phyloP scores from a whole-genome alignment of 2,888 invertebrate genomes.

The Tuberolachnus salignus region DNA sequence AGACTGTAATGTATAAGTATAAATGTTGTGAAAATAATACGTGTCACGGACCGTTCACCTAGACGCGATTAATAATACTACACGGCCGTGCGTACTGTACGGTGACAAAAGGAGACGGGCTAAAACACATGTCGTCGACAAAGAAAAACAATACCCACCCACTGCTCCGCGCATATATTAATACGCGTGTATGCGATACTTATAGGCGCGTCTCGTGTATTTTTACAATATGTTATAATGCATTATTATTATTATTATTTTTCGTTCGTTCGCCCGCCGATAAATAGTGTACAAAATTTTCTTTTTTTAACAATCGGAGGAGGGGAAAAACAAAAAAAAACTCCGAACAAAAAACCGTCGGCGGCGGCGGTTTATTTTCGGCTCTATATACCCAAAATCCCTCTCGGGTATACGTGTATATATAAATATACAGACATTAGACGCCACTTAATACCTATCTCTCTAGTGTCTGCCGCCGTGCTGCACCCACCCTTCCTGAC shows the following conservation, averaged over 20 bases:
- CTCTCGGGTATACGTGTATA: neutral
- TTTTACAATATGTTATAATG: neutral
- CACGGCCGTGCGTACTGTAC: neutral
- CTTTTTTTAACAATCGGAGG: neutral
- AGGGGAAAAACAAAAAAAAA: slow-evolving; percentile 30
- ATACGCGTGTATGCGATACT: neutral
- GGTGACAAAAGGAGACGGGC: slow-evolving; percentile 45
- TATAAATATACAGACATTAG: slow-evolving; percentile 33
- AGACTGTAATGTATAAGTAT: slow-evolving; percentile 15
- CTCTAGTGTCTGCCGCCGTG: neutral
- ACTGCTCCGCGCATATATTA: neutral
- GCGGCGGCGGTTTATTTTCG: slow-evolving; percentile 38
- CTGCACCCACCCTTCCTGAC: slow-evolving; percentile 23
- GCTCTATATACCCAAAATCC: neutral
- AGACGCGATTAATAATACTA: slow-evolving; percentile 53
- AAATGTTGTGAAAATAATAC: neutral
- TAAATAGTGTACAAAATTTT: slow-evolving; percentile 1
- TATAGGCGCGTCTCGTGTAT: neutral
- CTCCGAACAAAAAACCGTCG: slow-evolving; percentile 28
- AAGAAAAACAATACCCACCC: slow-evolving; percentile 35
- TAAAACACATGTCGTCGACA: slow-evolving; percentile 39
- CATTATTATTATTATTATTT: too few species aligned
- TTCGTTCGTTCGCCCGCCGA: neutral
- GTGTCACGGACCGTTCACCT: slow-evolving; percentile 56
- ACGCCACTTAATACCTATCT: slow-evolving; percentile 56